Conservation (phyloP, 2,888 invertebrate species). For the Lochmaea capreae region DNA sequence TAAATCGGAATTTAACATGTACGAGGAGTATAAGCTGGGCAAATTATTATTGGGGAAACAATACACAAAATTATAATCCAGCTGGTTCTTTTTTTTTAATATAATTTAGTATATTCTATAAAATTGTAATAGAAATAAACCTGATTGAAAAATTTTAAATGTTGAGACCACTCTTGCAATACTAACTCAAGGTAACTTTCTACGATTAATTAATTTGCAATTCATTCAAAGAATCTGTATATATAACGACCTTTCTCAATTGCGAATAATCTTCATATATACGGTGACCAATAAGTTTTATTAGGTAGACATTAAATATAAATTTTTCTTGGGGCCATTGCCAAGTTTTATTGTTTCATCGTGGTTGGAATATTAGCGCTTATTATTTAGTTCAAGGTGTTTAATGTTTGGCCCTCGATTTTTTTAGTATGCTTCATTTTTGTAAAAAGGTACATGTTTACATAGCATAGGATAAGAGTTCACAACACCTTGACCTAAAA, state of each 20-base stretch:
- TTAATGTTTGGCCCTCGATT: slow-evolving; percentile 24
- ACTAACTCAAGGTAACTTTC: slow-evolving; percentile 4
- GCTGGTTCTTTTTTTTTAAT: no score
- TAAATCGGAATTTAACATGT: no score
- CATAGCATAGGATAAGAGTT: no score
- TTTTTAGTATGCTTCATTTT: not conserved
- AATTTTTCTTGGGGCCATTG: slow-evolving; percentile 38
- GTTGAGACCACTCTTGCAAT: not conserved
- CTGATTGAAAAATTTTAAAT: not conserved
- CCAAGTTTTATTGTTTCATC: slow-evolving; percentile 41
- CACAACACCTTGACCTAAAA: no score
- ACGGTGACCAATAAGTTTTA: slow-evolving; percentile 17
- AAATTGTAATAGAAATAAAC: not conserved
- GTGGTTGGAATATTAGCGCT: slow-evolving; percentile 37
- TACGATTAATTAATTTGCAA: not conserved
- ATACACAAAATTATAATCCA: no score
- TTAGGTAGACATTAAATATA: slow-evolving; percentile 23
- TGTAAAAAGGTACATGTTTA: not conserved
- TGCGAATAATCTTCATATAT: slow-evolving; percentile 9
- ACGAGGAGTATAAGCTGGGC: no score
- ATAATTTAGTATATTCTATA: no score
- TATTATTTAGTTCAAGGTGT: slow-evolving; percentile 43
- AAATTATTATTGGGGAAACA: no score
- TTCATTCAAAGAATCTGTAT: not conserved
- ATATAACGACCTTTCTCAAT: slow-evolving; percentile 6